Conservation (phyloP, 2,113 vertebrate genomes). For the Passer domesticus region DNA sequence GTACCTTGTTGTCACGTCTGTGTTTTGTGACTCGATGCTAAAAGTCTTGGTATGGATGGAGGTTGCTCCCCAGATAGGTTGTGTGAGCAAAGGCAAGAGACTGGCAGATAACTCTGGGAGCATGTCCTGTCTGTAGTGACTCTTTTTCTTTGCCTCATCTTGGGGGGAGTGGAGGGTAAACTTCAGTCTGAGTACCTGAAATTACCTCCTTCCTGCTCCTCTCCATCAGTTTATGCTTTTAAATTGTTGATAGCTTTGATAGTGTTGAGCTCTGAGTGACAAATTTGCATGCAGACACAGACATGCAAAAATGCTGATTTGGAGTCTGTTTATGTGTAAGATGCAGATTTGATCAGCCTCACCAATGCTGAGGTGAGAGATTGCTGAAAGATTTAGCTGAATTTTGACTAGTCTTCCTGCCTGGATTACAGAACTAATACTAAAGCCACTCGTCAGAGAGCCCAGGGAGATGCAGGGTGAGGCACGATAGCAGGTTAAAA, state of each 20-base stretch:
- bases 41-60: background rate
- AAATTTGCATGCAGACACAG: background rate
- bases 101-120: background rate
- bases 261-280: background rate
- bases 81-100: background rate
- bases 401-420: background rate
- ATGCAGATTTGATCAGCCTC: background rate
- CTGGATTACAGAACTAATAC: background rate
- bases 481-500: background rate
- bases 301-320: background rate
- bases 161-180: background rate
- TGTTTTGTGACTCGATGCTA: background rate
- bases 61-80: background rate
- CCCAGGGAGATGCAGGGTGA: background rate
- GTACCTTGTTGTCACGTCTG: background rate
- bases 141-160: slow-evolving; percentile 15
- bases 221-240: background rate
- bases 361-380: background rate
- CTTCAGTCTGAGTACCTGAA: slow-evolving; percentile 37
- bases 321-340: background rate
- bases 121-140: background rate
- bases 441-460: background rate
- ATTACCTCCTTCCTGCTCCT: background rate
- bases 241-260: background rate
- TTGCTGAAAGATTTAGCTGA: background rate